phyloP scores from a whole-genome alignment of 2,113 vertebrate species.

The Strix aluco region DNA sequence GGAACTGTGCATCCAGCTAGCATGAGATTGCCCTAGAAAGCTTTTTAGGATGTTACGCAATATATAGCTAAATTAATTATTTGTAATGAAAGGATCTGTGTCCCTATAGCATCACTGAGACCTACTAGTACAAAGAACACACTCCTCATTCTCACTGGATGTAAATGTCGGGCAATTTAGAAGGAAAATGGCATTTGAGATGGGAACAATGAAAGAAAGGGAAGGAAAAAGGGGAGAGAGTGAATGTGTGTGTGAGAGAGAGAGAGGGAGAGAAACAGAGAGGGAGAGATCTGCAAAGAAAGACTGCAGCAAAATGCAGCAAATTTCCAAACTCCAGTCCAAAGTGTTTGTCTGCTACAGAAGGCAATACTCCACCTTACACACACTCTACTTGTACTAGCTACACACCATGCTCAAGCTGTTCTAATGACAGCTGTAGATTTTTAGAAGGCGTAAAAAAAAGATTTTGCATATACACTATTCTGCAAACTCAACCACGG shows the following conservation, averaged over 20 bases:
- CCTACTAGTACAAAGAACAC: conserved; percentile 22
- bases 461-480: neutral
- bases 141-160: neutral
- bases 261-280: neutral
- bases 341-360: conserved; percentile 8
- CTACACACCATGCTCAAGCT: neutral
- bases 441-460: neutral
- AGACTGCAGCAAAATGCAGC: conserved; percentile 73
- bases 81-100: conserved; percentile 67
- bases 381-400: neutral
- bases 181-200: neutral
- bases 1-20: conserved; percentile 64
- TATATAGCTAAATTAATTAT: conserved; percentile 77
- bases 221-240: neutral
- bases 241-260: neutral
- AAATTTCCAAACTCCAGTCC: neutral
- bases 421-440: neutral
- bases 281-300: conserved; percentile 34
- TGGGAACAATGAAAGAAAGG: neutral
- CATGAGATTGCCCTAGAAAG: conserved; percentile 73
- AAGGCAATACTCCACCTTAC: neutral
- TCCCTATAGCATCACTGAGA: conserved; percentile 57
- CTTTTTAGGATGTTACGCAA: conserved; percentile 80
- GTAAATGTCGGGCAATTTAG: conserved; percentile 31
- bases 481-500: neutral